Evolutionary conservation across 2,888 invertebrate species (phyloP), one percentile per base, ranked within the genome.

Genomic region (Omphaloscelis lunosa): DNA sequence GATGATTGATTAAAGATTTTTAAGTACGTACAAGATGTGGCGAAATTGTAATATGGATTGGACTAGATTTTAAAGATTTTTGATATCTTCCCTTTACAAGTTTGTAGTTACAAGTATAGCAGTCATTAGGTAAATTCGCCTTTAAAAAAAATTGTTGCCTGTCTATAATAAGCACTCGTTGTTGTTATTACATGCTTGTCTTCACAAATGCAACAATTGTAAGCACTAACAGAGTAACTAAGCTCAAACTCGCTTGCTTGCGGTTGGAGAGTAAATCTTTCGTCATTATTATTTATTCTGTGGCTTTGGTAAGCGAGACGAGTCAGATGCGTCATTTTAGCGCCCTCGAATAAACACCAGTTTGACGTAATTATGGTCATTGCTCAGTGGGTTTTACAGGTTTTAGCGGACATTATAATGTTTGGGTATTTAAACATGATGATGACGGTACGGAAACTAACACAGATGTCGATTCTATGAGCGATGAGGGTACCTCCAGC

Each of bases 301-400:
- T 66, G 48, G 51, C 7, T 20, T 8, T 51, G 20, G 51, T 51
- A 51, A 20, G 5, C 7, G 65, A 20, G 20, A 20, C 12, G 27
- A 27, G 12, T 66, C 7, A 29, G 20, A 45, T 45, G 66, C 66
- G 72, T 73, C 72, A 72, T 58, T 27, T 58, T n/a, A 74, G 45
- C 27, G 20, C 20, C 15, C n/a, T 23, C 39, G 3, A 45, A n/a
- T 9, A 23, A 45, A 75, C 48, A 45, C 0, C 2, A 51, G 51
- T 51, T 51, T 51, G 3, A 59, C 41, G 51, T 51, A 12, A 39
- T 1, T 27, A 6, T n/a, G 29, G 17, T 45, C 6, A 27, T 39
- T 27, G 34, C 5, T 58, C 29, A 29, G 12, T 17, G 65, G 45
- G 34, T 27, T 77, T 56, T 7, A 45, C 34, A 8, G 8, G 56